Conservation (phyloP, 1,140 invertebrate species). For the Macrostomum lignano region DNA sequence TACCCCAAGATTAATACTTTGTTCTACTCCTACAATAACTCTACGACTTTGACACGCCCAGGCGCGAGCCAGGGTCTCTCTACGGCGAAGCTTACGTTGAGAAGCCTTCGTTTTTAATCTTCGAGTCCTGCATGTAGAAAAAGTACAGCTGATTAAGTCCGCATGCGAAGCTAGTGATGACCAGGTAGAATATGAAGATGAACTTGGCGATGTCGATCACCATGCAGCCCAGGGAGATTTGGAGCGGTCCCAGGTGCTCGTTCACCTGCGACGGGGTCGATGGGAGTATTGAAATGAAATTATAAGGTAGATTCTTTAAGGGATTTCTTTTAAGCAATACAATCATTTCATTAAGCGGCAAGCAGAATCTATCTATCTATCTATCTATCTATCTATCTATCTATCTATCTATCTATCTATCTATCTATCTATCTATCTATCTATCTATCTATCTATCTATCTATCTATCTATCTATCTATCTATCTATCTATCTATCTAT, state of each 20-base stretch:
- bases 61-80: not conserved
- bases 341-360: not conserved
- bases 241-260: slow-evolving; percentile 28
- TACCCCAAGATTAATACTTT: too few relatives aligned
- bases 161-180: slow-evolving; percentile 30
- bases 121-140: slow-evolving; percentile 12
- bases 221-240: slow-evolving; percentile 33
- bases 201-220: slow-evolving; percentile 32
- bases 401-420: not conserved
- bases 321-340: not conserved
- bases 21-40: too few relatives aligned
- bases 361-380: not conserved
- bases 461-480: not conserved
- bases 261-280: slow-evolving; percentile 18
- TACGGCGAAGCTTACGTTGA: slow-evolving; percentile 13
- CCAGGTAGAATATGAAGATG: slow-evolving; percentile 31
- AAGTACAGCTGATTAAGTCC: slow-evolving; percentile 32
- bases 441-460: not conserved
- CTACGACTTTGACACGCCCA: too few relatives aligned
- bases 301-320: not conserved
- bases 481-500: not conserved
- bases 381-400: not conserved
- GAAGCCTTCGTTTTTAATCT: slow-evolving; percentile 11
- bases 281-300: slow-evolving; percentile 2
- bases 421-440: not conserved